These are phyloP conservation scores for Dromaius novaehollandiae DNA, from an alignment of 2,113 vertebrate species.

Conservation along the genomic window DNA sequence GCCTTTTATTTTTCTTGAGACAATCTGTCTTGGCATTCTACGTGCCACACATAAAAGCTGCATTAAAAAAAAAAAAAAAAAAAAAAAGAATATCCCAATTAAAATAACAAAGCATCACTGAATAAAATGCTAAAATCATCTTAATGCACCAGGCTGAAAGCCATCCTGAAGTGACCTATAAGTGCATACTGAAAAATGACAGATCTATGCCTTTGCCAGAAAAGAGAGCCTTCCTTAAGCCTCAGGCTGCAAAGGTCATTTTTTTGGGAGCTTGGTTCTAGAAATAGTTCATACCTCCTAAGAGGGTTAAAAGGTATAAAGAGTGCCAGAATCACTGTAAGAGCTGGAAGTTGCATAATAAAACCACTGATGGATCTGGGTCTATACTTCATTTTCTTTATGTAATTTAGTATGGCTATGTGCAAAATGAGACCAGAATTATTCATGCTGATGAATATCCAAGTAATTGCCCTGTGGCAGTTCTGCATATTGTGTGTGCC, in stretches of 20 bases:
- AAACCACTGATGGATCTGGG: not conserved
- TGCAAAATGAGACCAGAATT: not conserved
- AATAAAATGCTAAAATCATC: conserved; percentile 25
- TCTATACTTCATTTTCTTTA: not conserved
- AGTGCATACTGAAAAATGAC: not conserved
- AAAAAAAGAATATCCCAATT: not conserved
- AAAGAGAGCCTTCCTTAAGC: not conserved
- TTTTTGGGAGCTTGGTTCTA: not conserved
- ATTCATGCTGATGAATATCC: not conserved
- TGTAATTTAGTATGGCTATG: not conserved
- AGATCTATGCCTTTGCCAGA: not conserved
- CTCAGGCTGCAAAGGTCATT: not conserved
- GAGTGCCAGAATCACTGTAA: not conserved
- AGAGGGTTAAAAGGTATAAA: not conserved
- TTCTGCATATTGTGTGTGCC: conserved; percentile 1
- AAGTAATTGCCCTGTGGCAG: not conserved
- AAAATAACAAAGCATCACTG: conserved; percentile 36
- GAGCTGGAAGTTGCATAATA: not conserved
- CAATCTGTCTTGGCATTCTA: not conserved
- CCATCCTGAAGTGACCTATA: not conserved
- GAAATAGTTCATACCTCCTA: conserved; percentile 4
- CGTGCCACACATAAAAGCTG: conserved; percentile 4
- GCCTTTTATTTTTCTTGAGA: conserved; percentile 29
- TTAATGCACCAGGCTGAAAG: conserved; percentile 15
- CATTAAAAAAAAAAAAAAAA: not conserved